Evolutionary conservation across 92 coral and sea anemone genomes (phyloP).

Genomic region (Isaurus tuberculatus): DNA sequence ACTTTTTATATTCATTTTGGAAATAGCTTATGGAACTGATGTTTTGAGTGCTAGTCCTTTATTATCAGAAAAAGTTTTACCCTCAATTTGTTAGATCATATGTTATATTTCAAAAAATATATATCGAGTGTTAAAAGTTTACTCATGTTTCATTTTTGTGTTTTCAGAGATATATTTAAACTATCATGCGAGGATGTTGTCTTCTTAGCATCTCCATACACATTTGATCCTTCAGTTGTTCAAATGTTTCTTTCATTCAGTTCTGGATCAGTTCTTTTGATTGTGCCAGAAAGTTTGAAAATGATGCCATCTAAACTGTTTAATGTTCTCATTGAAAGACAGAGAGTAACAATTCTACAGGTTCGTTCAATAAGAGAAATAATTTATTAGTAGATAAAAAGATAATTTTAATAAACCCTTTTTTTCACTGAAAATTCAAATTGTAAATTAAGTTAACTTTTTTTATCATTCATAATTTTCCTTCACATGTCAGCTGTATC

Average conservation of each 20-base stretch:
- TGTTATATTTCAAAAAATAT: no score
- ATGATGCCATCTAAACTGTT: conserved; percentile 74
- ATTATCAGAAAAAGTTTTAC: no score
- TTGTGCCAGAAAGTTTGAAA: conserved; percentile 76
- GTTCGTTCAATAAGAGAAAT: conserved; percentile 52
- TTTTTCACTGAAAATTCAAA: no score
- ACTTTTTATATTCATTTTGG: no score
- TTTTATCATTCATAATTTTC: no score
- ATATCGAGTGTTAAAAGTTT: no score
- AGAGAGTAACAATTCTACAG: conserved; percentile 84
- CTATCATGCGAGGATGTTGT: conserved; percentile 75
- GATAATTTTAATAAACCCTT: background rate
- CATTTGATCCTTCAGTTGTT: conserved; percentile 94
- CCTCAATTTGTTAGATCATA: no score
- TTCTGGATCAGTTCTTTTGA: conserved; percentile 76
- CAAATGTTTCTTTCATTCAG: conserved; percentile 86
- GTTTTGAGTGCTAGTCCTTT: no score
- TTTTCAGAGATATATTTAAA: conserved; percentile 59
- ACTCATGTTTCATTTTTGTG: no score
- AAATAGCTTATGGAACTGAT: no score
- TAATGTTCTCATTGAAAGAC: conserved; percentile 70
- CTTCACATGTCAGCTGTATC: no score
- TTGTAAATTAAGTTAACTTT: no score
- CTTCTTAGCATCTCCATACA: conserved; percentile 87
- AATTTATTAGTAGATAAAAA: background rate